A percentile compares a stretch with the other conserved stretches of the same genome.
These are phyloP conservation scores for Megamerina dolium DNA, from an alignment of 2,888 invertebrate genomes.

Conservation along the genomic window DNA sequence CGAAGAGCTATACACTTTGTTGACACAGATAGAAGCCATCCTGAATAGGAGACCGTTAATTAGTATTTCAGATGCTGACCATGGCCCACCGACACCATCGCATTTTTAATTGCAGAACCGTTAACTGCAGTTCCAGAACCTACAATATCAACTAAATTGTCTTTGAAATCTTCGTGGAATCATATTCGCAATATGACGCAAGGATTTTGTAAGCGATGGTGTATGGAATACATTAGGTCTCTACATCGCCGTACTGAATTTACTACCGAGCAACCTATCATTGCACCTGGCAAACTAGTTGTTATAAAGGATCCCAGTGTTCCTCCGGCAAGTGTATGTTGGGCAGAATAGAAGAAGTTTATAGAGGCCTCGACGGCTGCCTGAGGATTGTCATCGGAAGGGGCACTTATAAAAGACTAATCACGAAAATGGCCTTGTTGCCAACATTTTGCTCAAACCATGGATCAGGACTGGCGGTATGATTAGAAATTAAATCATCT, in stretches of 20 bases:
- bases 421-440: conserved; percentile 9
- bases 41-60: conserved; percentile 15
- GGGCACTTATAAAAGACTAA: conserved; percentile 7
- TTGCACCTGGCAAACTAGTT: too few relatives aligned
- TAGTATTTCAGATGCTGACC: conserved; percentile 10
- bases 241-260: too few relatives aligned
- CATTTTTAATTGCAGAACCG: conserved; percentile 17
- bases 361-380: conserved; percentile 15
- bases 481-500: too few relatives aligned
- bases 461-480: conserved; percentile 5
- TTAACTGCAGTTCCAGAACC: conserved; percentile 11
- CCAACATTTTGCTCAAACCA: conserved; percentile 1
- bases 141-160: background rate
- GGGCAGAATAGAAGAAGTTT: conserved; percentile 11
- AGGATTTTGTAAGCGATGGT: conserved; percentile 16
- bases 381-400: conserved; percentile 12
- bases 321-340: conserved; percentile 13
- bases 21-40: conserved; percentile 15
- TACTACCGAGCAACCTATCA: too few relatives aligned
- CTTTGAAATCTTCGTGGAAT: conserved; percentile 3
- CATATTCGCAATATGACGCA: too few relatives aligned
- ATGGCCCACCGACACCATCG: conserved; percentile 10
- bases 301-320: too few relatives aligned
- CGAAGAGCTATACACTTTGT: conserved; percentile 16
- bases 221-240: too few relatives aligned